Conservation (phyloP, 2,888 invertebrate genomes). For the Rotaria sp. region DNA sequence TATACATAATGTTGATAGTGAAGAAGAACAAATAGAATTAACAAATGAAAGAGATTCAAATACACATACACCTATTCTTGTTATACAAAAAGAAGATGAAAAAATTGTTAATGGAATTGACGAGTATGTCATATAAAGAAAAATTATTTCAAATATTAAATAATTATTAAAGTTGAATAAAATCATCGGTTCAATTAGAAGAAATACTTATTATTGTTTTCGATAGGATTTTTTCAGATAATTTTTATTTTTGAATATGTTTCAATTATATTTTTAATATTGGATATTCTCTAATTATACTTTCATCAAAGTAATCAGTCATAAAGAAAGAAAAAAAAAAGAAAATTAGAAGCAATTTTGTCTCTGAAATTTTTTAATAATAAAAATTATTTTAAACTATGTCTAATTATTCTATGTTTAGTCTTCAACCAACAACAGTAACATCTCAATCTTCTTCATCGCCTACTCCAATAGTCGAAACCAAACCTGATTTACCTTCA, state of each 20-base stretch:
- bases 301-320: too few relatives aligned
- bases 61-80: neutral
- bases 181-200: too few relatives aligned
- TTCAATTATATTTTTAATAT: too few relatives aligned
- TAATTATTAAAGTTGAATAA: too few relatives aligned
- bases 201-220: too few relatives aligned
- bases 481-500: neutral
- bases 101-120: neutral
- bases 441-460: neutral
- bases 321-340: too few relatives aligned
- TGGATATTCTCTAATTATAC: too few relatives aligned
- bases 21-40: neutral
- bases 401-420: neutral
- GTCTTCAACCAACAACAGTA: neutral
- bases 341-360: too few relatives aligned
- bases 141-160: neutral
- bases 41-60: neutral
- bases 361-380: too few relatives aligned
- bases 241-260: too few relatives aligned
- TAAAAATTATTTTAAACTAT: too few relatives aligned
- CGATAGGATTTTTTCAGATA: too few relatives aligned
- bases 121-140: neutral
- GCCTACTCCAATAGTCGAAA: neutral
- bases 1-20: neutral
- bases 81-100: constrained; percentile 6